phyloP scores from a whole-genome alignment of 23 tunicate species.

The Halocynthia aurantium region DNA sequence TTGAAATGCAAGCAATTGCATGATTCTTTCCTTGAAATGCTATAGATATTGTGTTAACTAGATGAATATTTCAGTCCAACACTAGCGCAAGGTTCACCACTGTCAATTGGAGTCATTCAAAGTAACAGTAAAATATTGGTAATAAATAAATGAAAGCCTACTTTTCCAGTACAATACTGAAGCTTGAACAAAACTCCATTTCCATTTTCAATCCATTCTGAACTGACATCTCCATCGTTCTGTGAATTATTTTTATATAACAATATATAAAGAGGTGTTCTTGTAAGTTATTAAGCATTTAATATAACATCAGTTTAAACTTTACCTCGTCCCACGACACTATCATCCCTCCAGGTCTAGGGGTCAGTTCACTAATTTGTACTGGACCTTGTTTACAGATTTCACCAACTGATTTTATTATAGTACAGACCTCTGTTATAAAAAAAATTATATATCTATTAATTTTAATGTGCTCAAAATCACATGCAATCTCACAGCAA shows the following conservation, averaged over 20 bases:
- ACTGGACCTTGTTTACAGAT: constrained; percentile 54
- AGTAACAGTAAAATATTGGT: too few species aligned
- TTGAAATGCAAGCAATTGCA: background rate
- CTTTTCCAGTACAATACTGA: constrained; percentile 65
- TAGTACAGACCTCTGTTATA: background rate
- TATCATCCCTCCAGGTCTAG: constrained; percentile 77
- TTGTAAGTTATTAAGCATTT: too few species aligned
- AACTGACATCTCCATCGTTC: constrained; percentile 26
- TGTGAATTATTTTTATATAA: background rate
- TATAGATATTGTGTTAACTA: too few species aligned
- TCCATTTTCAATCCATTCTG: constrained; percentile 25
- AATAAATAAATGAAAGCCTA: background rate
- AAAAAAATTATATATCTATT: background rate
- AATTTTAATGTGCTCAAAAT: background rate
- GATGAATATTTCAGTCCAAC: too few species aligned
- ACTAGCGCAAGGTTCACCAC: too few species aligned
- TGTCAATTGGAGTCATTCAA: too few species aligned
- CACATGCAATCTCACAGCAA: background rate
- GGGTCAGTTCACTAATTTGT: constrained; percentile 49
- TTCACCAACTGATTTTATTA: constrained; percentile 15
- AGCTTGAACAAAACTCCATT: constrained; percentile 35
- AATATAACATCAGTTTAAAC: too few species aligned
- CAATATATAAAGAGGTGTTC: too few species aligned
- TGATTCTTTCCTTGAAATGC: background rate
- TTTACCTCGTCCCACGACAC: constrained; percentile 47